Evolutionary conservation across 2,888 invertebrate species (phyloP).

Genomic region (Pecten maximus): DNA sequence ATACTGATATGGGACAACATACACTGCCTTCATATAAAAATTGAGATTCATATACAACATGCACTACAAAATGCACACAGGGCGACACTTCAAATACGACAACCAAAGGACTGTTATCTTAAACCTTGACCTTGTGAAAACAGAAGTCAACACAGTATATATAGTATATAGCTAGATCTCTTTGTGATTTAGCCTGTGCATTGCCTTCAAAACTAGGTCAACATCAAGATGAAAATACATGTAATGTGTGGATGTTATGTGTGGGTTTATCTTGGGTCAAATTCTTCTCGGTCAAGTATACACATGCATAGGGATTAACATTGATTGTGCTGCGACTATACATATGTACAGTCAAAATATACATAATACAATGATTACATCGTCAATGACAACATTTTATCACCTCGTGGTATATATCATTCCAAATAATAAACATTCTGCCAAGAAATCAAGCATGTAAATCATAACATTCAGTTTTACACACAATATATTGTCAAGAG

Average conservation of each 20-base stretch:
- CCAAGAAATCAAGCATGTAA: background rate
- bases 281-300: conserved; percentile 26
- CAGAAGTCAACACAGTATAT: background rate
- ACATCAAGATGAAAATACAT: conserved; percentile 31
- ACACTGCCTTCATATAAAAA: too few species aligned
- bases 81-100: too few species aligned
- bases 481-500: too few species aligned
- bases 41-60: too few species aligned
- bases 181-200: background rate
- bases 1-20: too few species aligned
- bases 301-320: background rate
- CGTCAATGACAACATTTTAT: background rate
- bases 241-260: background rate
- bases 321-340: background rate
- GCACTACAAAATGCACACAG: too few species aligned
- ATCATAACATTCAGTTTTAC: background rate
- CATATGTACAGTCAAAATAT: background rate
- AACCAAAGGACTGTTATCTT: background rate
- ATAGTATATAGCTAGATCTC: background rate
- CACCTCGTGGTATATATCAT: background rate
- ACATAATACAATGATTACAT: too few species aligned
- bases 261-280: background rate
- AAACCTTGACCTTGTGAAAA: background rate
- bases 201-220: conserved; percentile 8
- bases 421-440: background rate